Conservation (phyloP, 2,888 invertebrate genomes). For the Zonitis immaculata region DNA sequence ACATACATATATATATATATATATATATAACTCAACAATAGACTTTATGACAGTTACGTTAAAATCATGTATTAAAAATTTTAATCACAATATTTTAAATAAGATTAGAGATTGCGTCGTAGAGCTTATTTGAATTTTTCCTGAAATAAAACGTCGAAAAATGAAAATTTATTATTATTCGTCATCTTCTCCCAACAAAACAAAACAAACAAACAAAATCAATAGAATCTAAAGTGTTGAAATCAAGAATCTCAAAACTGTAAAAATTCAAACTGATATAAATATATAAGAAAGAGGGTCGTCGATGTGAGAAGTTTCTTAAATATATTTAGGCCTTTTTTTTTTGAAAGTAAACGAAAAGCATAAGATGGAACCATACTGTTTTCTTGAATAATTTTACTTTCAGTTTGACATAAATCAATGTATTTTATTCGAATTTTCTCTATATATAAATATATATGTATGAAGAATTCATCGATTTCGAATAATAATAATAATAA, state of each 20-base stretch:
- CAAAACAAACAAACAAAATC: slow-evolving; percentile 18
- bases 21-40: slow-evolving; percentile 25
- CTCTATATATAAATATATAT: background rate
- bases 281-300: slow-evolving; percentile 8
- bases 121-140: too few relatives aligned
- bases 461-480: too few relatives aligned
- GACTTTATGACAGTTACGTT: slow-evolving; percentile 22
- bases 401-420: background rate
- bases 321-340: slow-evolving; percentile 7
- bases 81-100: too few relatives aligned
- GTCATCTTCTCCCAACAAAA: too few relatives aligned
- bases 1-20: slow-evolving; percentile 15
- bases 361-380: background rate
- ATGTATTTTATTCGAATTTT: background rate
- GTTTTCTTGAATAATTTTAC: background rate
- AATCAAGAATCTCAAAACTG: slow-evolving; percentile 21
- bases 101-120: too few relatives aligned
- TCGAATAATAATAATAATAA: too few relatives aligned
- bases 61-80: slow-evolving; percentile 14
- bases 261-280: slow-evolving; percentile 17
- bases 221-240: slow-evolving; percentile 20
- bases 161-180: too few relatives aligned
- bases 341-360: background rate
- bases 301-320: slow-evolving; percentile 8
- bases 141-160: too few relatives aligned